Percentiles rank a stretch among this genome's conserved stretches.
Conservation (phyloP, 37 sponge, comb jelly and placozoan genomes). For the Chondrosia reniformis region DNA sequence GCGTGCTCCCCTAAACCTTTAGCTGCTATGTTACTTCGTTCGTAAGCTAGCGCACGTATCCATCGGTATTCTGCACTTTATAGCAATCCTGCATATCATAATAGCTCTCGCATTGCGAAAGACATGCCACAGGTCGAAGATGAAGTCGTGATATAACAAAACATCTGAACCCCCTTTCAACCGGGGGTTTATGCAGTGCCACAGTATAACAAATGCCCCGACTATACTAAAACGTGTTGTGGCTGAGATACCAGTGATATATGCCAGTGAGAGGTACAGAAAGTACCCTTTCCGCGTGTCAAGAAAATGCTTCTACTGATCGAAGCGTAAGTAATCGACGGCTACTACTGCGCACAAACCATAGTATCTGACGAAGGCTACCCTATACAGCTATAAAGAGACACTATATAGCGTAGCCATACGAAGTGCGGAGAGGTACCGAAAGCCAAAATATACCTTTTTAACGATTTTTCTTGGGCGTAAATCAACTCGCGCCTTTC, state of each 20-base stretch:
- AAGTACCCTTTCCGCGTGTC: not conserved
- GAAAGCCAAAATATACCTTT: not conserved
- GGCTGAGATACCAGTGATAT: not conserved
- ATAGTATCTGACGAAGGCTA: not conserved
- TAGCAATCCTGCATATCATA: not conserved
- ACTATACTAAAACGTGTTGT: not conserved
- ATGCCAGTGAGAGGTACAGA: constrained; percentile 3
- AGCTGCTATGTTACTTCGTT: not conserved
- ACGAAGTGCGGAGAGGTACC: not conserved
- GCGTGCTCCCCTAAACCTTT: constrained; percentile 3
- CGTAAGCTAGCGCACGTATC: not conserved
- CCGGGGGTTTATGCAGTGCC: not conserved
- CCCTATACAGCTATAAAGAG: not conserved
- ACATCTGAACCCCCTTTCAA: constrained; percentile 3
- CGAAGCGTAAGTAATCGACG: not conserved
- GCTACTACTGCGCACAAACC: not conserved
- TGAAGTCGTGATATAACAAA: not conserved
- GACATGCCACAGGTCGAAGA: constrained; percentile 3
- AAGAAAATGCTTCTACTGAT: not conserved
- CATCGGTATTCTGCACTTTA: not conserved
- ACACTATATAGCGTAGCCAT: not conserved
- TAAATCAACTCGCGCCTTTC: not conserved
- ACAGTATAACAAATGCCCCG: not conserved
- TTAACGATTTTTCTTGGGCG: not conserved
- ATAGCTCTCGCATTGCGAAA: not conserved